These are phyloP conservation scores for Pygmarrhopalites habei DNA, from an alignment of 1,140 invertebrate species.

Conservation along the genomic window DNA sequence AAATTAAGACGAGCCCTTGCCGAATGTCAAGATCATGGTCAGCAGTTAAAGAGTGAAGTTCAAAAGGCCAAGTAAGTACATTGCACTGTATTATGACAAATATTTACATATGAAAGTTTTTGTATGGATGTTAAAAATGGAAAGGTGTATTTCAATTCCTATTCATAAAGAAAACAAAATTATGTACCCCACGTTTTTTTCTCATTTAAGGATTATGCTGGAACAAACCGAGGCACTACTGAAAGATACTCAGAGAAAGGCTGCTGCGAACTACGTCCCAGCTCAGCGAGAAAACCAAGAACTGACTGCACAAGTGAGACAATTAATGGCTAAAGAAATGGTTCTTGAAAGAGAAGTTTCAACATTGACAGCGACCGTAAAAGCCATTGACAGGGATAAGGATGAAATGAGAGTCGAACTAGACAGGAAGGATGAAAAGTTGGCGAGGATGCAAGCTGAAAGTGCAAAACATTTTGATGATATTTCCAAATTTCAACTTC, in stretches of 20 bases:
- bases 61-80: constrained; percentile 20
- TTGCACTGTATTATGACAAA: too few relatives aligned
- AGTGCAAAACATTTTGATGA: constrained; percentile 18
- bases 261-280: constrained; percentile 9
- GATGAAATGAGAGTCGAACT: constrained; percentile 28
- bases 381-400: constrained; percentile 28
- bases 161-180: too few relatives aligned
- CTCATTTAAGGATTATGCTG: constrained; percentile 6
- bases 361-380: constrained; percentile 8
- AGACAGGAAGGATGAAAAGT: constrained; percentile 27
- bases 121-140: too few relatives aligned
- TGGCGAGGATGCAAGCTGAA: constrained; percentile 21
- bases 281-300: constrained; percentile 20
- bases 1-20: constrained; percentile 14
- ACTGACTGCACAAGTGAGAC: constrained; percentile 17
- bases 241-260: constrained; percentile 11
- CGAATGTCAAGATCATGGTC: constrained; percentile 11
- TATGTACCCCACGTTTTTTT: background rate
- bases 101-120: too few relatives aligned
- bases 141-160: too few relatives aligned
- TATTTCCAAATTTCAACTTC: constrained; percentile 14
- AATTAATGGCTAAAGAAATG: constrained; percentile 10
- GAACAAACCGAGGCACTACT: constrained; percentile 15
- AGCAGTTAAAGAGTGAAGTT: constrained; percentile 10
- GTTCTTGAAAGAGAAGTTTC: constrained; percentile 22